These are phyloP conservation scores for Melospiza georgiana DNA, from an alignment of 2,113 vertebrate species.

Conservation along the genomic window DNA sequence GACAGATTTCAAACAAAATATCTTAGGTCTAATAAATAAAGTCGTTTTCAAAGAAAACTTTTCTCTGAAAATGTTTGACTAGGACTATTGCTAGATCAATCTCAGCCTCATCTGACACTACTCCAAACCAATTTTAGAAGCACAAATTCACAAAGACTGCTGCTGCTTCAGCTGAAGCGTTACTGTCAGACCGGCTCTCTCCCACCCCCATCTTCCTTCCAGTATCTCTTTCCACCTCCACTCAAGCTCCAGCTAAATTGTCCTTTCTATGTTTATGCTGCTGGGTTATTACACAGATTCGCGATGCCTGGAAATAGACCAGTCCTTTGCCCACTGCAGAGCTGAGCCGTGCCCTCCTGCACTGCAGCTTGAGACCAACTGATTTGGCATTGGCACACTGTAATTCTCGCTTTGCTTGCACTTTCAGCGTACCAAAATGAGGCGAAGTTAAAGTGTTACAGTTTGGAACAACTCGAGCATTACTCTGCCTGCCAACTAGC, in stretches of 20 bases:
- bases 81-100: not conserved
- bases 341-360: not conserved
- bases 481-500: not conserved
- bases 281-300: not conserved
- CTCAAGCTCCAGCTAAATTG: not conserved
- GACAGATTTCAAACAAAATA: not conserved
- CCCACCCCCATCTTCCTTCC: not conserved
- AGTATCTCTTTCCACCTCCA: not conserved
- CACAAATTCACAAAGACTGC: not conserved
- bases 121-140: not conserved
- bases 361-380: not conserved
- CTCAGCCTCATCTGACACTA: not conserved
- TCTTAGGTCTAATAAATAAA: not conserved
- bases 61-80: not conserved
- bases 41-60: not conserved
- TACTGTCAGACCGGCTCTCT: not conserved
- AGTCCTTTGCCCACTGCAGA: not conserved
- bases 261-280: not conserved
- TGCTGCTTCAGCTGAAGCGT: not conserved
- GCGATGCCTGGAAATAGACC: accelerated
- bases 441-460: not conserved
- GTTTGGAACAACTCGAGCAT: not conserved
- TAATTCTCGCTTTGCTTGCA: not conserved
- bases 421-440: not conserved
- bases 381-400: accelerated